A percentile compares a stretch with the other conserved stretches of the same genome.
These are phyloP conservation scores for Monopis laevigella DNA, from an alignment of 2,888 invertebrate species.

Conservation along the genomic window DNA sequence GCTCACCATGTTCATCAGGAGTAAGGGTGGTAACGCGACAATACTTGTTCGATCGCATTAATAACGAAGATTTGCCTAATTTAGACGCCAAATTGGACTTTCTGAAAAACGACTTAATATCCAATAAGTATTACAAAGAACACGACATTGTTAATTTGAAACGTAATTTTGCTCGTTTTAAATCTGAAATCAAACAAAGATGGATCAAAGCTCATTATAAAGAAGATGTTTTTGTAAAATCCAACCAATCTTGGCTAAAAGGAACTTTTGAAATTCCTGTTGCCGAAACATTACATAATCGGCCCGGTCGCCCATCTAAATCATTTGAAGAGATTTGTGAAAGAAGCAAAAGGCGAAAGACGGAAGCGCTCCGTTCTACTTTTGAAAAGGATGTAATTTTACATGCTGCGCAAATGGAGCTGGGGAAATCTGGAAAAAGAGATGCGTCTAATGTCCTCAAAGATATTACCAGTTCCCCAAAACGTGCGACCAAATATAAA, in stretches of 20 bases:
- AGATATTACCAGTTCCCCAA: constrained; percentile 13
- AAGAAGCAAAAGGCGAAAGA: constrained; percentile 19
- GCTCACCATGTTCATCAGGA: no score
- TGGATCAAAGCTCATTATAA: constrained; percentile 11
- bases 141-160: constrained; percentile 8
- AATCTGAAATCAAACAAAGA: constrained; percentile 9
- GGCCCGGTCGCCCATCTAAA: constrained; percentile 16
- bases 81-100: no score
- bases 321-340: constrained; percentile 19
- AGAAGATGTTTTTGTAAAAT: constrained; percentile 1
- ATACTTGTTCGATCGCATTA: no score
- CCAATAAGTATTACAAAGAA: no score
- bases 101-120: no score
- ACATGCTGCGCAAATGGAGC: constrained; percentile 17
- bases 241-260: neutral
- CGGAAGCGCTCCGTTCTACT: constrained; percentile 15
- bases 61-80: no score
- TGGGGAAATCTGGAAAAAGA: constrained; percentile 17
- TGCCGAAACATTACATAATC: constrained; percentile 13
- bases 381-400: constrained; percentile 3
- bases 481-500: constrained; percentile 16
- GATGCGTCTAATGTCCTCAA: constrained; percentile 12
- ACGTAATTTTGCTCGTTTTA: constrained; percentile 11
- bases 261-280: neutral
- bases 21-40: no score